Base-by-base conservation (phyloP, 2,113 vertebrate genomes). In the Rynchops niger region DNA sequence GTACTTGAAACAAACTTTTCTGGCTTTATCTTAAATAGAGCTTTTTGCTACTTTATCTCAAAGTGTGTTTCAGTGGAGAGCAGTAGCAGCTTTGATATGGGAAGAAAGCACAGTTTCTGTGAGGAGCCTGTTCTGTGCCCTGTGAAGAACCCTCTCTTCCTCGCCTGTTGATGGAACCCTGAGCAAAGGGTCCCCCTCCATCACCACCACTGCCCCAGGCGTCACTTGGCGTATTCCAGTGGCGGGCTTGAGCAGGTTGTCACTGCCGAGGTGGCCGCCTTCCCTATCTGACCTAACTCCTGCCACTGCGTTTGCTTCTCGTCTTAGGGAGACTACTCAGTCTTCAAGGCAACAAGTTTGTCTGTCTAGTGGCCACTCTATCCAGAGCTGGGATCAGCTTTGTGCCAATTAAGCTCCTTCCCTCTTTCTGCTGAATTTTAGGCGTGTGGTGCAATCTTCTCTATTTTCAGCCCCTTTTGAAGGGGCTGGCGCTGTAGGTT, bases 181-280 rank as follows among this genome's bases (percentile, higher is more conserved):
- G 9, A 63, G 47, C 22, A 73, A 38, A 30, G 52, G 3, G 30
- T 36, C 52, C 65, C 61, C 4, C 34, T 87, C 45, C 12, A 12
- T 3, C 78, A 20, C 11, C 50, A 43, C 38, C n/a, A 5, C 34
- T 18, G 22, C 8, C 56, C 23, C 50, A 83, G 7, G 52, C 0
- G 0, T 12, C 71, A 15, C 43, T 34, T 13, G 6, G 34, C 0
- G 13, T 5, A 12, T 86, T 52, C 1, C 0, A 12, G 7, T 2
- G 10, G 0, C 21, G 23, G 11, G 5, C 58, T 50, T 30, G 58
- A 56, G 53, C 15, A 23, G 52, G 15, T 14, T 43, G 2, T 40
- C 53, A 1, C 5, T 63, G 30, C 43, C 20, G 43, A 40, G n/a
- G 61, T 70, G 40, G 17, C 50, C 30, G 4, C 27, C 34, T 38